Evolutionary conservation across 1,140 invertebrate genomes (phyloP), one percentile per base, ranked within the genome.

Genomic region (Tetramorium alpestre): DNA sequence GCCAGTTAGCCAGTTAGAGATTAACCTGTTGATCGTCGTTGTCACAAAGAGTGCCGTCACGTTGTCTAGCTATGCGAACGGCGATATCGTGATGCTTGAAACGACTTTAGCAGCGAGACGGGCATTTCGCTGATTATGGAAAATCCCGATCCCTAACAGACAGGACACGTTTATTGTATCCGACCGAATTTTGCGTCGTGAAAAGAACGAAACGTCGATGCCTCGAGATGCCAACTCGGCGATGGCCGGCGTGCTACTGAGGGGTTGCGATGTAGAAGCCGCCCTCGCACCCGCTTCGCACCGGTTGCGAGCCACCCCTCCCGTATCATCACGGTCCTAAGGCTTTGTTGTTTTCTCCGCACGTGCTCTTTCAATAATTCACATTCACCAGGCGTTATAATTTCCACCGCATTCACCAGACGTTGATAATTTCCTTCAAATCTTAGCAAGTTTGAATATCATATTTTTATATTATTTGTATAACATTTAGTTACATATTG

Each of bases 21-120:
- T 93, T 93, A 91, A 93, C 91, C 93, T 93, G 93, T 93, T 93
- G 93, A 93, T 91, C 89, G 82, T 54, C 47, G 73, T 62, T 58
- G 62, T 70, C 47, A 28, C 67, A 10, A 70, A 51, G 33, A 64
- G 54, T 1, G 25, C 44, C 25, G 8, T 64, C 51, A 28, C 72
- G 28, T 41, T 87, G 84, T 73, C 70, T 65, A 67, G 22, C 25
- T 72, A 2, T 51, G 33, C 38, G 28, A 58, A 38, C 67, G 38
- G 51, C 4, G 56, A 54, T 56, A 13, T 54, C 11, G n/a, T 3
- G 5, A 1, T 75, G n/a, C 18, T 6, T 11, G 7, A 16, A 28
- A 58, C 38, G 11, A 33, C 6, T 25, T 13, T 44, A 28, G 16
- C 6, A 3, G 6, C 7, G 54, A 22, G n/a, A 78, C 3, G 25